phyloP scores from a whole-genome alignment of 1,140 invertebrate genomes.

The Drosophila bocqueti region DNA sequence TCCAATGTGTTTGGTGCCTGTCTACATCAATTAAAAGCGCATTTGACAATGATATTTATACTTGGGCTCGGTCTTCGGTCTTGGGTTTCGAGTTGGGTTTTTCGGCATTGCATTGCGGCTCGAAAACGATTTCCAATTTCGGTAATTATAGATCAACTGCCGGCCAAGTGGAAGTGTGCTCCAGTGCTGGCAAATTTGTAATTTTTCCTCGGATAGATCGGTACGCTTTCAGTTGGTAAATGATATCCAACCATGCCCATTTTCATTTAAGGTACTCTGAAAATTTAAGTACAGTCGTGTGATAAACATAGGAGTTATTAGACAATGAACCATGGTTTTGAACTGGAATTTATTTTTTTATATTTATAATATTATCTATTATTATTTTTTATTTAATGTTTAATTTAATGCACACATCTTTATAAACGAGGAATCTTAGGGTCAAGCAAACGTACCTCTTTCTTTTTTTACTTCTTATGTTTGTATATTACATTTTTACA shows the following conservation, averaged over 20 bases:
- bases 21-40: constrained; percentile 82
- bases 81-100: background rate
- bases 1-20: constrained; percentile 77
- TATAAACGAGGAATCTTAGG: background rate
- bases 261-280: background rate
- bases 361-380: background rate
- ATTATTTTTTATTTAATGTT: background rate
- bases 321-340: background rate
- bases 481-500: no score
- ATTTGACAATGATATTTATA: constrained; percentile 83
- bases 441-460: background rate
- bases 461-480: background rate
- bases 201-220: background rate
- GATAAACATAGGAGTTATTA: no score
- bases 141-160: constrained; percentile 37
- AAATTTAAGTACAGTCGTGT: background rate
- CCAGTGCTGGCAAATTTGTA: constrained; percentile 5
- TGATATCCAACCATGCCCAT: background rate
- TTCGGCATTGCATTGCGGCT: constrained; percentile 6
- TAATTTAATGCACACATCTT: background rate
- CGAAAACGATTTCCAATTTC: constrained; percentile 23
- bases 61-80: constrained; percentile 35
- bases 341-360: background rate
- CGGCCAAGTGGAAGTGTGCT: constrained; percentile 14
- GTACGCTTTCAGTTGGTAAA: background rate